Evolutionary conservation across 2,888 invertebrate genomes (phyloP), one percentile per base, ranked within the genome.

Genomic region (Acanthoscelides obtectus): DNA sequence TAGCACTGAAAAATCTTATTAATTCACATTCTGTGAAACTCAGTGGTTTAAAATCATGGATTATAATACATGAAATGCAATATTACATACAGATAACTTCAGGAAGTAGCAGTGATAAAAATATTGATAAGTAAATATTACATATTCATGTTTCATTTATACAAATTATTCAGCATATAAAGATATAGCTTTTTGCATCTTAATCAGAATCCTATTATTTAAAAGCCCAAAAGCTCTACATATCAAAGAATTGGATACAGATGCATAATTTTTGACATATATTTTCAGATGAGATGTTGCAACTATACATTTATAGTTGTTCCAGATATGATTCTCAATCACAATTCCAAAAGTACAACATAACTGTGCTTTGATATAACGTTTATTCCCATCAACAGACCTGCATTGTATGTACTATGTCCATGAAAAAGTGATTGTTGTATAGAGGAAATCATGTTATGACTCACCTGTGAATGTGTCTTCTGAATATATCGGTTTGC

Each of bases 381-480:
- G 45, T 45, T 45, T 6, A 45, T 45, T 45, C 1, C 17, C 45
- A 45, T 45, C 45, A 12, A 66, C 12, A 1, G 22, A 66, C 5
- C 66, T 66, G 66, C 66, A 66, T 21, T 66, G 21, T 66, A 20
- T 20, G 66, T 66, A 66, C 8, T 45, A 66, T 66, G 66, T 66
- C 66, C 66, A 20, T 66, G 66, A 66, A 66, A 66, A 66, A 67
- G 69, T 64, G 69, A 69, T 22, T 64, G 69, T 69, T 21, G 21
- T 63, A 68, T 68, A 67, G 65, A 70, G 66, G 66, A n/a, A 73
- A 67, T 27, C 71, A 71, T 22, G 68, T 45, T 76, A 79, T 84
- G 83, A 84, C 85, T 84, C 84, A 86, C 86, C 86, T 83, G 82
- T 80, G 75, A 79, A 81, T 75, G 82, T 80, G 79, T 83, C 83